Percentiles rank a stretch among this genome's conserved stretches.
Conservation (phyloP, 92 coral and sea anemone genomes). For the Phymanthus crucifer region DNA sequence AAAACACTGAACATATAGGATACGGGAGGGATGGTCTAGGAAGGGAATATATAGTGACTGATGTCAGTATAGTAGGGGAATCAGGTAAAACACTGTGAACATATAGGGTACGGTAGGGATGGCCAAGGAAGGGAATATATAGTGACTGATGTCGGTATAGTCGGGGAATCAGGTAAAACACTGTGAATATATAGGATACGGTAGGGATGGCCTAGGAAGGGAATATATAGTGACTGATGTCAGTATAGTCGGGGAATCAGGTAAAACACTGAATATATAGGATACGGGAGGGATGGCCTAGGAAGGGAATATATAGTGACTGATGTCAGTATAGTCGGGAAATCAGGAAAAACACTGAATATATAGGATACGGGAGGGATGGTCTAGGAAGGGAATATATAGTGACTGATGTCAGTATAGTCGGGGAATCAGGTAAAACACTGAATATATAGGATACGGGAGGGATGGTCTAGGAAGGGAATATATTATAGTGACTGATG, state of each 20-base stretch:
- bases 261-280: conserved; percentile 9
- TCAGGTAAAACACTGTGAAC: conserved; percentile 36
- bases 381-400: conserved; percentile 61
- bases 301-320: conserved; percentile 64
- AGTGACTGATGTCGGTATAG: conserved; percentile 77
- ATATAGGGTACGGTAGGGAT: conserved; percentile 39
- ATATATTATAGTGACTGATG: conserved; percentile 57
- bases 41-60: conserved; percentile 66
- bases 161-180: conserved; percentile 57
- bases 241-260: conserved; percentile 72
- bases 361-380: conserved; percentile 41
- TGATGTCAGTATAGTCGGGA: conserved; percentile 75
- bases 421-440: conserved; percentile 57
- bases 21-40: background rate
- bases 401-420: conserved; percentile 77
- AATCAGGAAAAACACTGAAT: conserved; percentile 37
- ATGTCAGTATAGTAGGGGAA: conserved; percentile 73
- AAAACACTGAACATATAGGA: background rate
- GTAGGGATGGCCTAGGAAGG: background rate
- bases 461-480: background rate
- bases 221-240: conserved; percentile 56
- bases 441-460: background rate
- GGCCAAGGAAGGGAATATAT: conserved; percentile 62
- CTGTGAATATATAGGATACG: background rate
- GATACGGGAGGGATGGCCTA: background rate